These are phyloP conservation scores for Cheilosia vernalis DNA, from an alignment of 2,888 invertebrate species.

Conservation along the genomic window DNA sequence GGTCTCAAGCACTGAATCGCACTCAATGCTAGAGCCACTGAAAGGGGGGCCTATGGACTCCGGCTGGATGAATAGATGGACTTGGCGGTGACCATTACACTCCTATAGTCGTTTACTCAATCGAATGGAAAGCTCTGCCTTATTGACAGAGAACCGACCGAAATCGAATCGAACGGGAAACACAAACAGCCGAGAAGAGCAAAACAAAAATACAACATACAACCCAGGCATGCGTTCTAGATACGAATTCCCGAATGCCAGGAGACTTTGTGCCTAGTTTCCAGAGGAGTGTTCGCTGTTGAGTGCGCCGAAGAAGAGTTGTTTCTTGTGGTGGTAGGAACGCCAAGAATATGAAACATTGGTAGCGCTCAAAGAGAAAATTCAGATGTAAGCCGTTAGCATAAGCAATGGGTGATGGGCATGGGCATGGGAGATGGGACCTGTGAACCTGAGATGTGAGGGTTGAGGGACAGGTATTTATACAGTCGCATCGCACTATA, in stretches of 20 bases:
- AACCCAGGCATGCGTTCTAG: constrained; percentile 72
- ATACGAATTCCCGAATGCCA: constrained; percentile 69
- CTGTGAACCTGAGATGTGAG: no score
- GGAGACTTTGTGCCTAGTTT: constrained; percentile 43
- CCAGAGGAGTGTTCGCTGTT: constrained; percentile 33
- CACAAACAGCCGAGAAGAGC: constrained; percentile 46
- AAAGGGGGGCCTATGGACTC: constrained; percentile 67
- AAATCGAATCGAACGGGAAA: constrained; percentile 66
- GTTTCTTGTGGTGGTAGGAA: constrained; percentile 47
- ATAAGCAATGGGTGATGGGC: background rate
- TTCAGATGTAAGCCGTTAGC: no score
- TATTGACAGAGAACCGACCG: constrained; percentile 69
- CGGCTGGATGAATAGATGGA: constrained; percentile 68
- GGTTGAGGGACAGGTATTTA: constrained; percentile 16
- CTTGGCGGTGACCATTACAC: constrained; percentile 72
- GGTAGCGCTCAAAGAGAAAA: constrained; percentile 69
- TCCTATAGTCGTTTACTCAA: constrained; percentile 70
- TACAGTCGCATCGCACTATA: background rate
- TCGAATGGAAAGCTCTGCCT: constrained; percentile 73
- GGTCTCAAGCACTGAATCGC: constrained; percentile 81
- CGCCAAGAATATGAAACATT: constrained; percentile 54
- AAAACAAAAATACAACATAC: constrained; percentile 35
- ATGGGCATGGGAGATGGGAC: no score
- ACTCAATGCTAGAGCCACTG: constrained; percentile 77
- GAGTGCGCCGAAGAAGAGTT: constrained; percentile 15